Evolutionary conservation across 2,888 invertebrate genomes (phyloP), one percentile per base, ranked within the genome.

Genomic region (Herminia tarsipennalis): DNA sequence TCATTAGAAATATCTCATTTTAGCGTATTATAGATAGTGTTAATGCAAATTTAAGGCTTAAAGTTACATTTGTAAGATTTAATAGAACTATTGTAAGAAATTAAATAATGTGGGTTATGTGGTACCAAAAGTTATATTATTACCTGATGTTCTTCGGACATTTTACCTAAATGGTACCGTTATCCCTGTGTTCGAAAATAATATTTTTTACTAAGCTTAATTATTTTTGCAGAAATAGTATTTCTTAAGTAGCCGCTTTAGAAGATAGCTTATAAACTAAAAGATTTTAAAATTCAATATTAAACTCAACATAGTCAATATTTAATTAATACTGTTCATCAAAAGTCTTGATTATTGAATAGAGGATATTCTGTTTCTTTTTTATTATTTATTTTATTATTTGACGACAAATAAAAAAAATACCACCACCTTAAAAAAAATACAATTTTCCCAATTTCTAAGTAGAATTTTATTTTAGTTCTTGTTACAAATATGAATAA

Each of bases 31-130:
- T 33, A 50, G 16, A 27, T 64, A 60, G 35, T 37, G 18, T 27
- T 32, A 56, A 45, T 46, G 57, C 57, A 62, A 65, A 61, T 49
- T 24, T 56, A 56, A 61, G 50, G 63, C 62, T 66, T 61, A 48
- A 57, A 46, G 17, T 43, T 46, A 49, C 34, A 36, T 18, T 38
- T 20, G 21, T 56, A 51, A 35, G 16, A 28, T 25, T 30, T 40
- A 42, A 32, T 51, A 49, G 44, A 28, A 30, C 33, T 51, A 24
- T 22, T 17, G 34, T 53, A 48, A 30, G 22, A 42, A 35, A 28
- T 47, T 30, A 63, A 47, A 46, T 20, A n/a, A 43, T 42, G 49
- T 36, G 43, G 58, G 55, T 55, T 63, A 55, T 63, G 52, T 58
- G 64, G 55, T 50, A 66, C 67, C 58, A 62, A 66, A 62, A 47